phyloP scores from a whole-genome alignment of 2,797 vertebrate genomes.

The Rhinella marina region DNA sequence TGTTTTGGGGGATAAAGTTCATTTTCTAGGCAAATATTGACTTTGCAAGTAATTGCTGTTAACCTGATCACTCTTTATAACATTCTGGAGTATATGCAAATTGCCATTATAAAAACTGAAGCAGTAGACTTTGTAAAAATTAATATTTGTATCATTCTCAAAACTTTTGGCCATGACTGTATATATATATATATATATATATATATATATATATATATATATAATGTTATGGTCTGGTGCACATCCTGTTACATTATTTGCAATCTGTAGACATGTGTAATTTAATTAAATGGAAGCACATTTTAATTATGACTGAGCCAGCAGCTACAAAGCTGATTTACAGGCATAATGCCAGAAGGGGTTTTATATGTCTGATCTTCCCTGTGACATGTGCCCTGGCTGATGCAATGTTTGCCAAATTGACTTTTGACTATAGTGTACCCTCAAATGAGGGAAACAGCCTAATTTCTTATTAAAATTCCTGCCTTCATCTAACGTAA shows the following conservation, averaged over 20 bases:
- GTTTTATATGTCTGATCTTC: neutral
- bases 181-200: no score
- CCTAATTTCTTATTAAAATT: neutral
- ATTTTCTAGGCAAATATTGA: no score
- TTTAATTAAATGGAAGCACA: constrained; percentile 9
- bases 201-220: no score
- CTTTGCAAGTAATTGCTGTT: no score
- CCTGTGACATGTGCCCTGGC: neutral
- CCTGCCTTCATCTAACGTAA: no score
- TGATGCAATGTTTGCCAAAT: neutral
- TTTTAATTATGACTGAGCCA: neutral
- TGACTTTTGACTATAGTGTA: neutral
- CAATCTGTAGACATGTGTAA: constrained; percentile 5
- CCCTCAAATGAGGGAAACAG: neutral
- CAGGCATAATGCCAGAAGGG: neutral
- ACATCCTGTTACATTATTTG: neutral
- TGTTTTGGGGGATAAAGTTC: no score
- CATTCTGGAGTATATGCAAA: no score
- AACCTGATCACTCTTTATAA: no score
- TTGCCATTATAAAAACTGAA: no score
- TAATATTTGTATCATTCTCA: no score
- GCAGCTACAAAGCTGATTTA: constrained; percentile 9
- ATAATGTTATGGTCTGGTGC: neutral
- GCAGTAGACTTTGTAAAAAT: no score
- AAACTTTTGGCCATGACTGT: no score